phyloP scores from a whole-genome alignment of 2,888 invertebrate species.

The Papilio gigon region DNA sequence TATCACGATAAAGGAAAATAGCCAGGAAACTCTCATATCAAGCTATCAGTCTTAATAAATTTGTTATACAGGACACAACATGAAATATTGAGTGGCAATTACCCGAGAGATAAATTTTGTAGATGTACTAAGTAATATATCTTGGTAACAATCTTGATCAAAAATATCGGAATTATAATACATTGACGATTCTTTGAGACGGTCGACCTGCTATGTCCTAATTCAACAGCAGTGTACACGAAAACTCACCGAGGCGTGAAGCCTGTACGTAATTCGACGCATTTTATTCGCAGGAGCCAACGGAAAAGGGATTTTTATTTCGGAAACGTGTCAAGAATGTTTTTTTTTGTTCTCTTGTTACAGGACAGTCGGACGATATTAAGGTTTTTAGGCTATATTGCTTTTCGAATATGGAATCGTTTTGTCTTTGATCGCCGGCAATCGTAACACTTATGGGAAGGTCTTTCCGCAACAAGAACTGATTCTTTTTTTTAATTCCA shows the following conservation, averaged over 20 bases:
- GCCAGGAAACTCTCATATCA: conserved; percentile 49
- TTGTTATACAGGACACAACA: conserved; percentile 55
- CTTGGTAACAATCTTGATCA: no score
- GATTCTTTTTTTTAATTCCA: not conserved
- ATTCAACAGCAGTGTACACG: conserved; percentile 41
- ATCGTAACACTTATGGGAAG: conserved; percentile 1
- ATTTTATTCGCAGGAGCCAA: conserved; percentile 46
- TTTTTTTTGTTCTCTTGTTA: conserved; percentile 46
- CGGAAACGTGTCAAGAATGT: conserved; percentile 49
- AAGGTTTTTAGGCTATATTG: conserved; percentile 46
- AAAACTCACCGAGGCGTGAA: conserved; percentile 47
- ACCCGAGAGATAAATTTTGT: conserved; percentile 44
- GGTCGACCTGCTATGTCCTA: conserved; percentile 34
- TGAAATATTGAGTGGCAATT: conserved; percentile 55
- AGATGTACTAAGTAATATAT: no score
- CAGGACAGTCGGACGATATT: conserved; percentile 47
- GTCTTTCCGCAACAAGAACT: not conserved
- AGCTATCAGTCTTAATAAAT: conserved; percentile 68
- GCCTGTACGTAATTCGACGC: conserved; percentile 44
- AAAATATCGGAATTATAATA: conserved; percentile 2
- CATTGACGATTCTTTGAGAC: conserved; percentile 35
- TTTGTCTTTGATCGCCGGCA: conserved; percentile 22
- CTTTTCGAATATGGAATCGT: conserved; percentile 39
- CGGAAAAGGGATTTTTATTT: conserved; percentile 48
- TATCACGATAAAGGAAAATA: conserved; percentile 41